These are phyloP conservation scores for Caenorhabditis afra DNA, from an alignment of 2,888 invertebrate species.

Conservation along the genomic window DNA sequence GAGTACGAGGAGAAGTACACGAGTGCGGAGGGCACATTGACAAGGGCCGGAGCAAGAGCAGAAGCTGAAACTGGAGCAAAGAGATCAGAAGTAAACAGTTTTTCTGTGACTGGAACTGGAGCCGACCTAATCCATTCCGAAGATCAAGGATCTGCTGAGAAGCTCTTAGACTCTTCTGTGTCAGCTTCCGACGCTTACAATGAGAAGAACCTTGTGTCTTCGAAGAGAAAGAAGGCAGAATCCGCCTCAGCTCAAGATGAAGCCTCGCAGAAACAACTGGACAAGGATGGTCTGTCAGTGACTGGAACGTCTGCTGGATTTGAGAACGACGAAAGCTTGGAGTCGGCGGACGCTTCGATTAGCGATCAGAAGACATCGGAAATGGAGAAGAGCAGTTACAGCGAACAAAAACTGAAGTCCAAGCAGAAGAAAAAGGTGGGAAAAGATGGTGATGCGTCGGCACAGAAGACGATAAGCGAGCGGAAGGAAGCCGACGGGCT, in stretches of 20 bases:
- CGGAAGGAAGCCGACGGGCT: constrained; percentile 12
- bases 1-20: constrained; percentile 5
- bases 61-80: constrained; percentile 4
- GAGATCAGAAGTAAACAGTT: neutral
- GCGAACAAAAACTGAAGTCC: constrained; percentile 34
- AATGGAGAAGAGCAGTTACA: constrained; percentile 33
- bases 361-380: constrained; percentile 2
- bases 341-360: neutral
- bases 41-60: neutral
- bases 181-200: constrained; percentile 3
- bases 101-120: neutral
- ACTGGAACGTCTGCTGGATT: constrained; percentile 4
- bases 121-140: neutral
- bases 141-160: neutral
- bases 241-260: neutral
- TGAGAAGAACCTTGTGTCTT: constrained; percentile 18
- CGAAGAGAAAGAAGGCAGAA: constrained; percentile 4
- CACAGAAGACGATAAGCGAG: neutral
- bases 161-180: neutral
- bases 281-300: constrained; percentile 8
- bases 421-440: constrained; percentile 30
- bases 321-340: neutral
- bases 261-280: neutral
- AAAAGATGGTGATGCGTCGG: constrained; percentile 3
- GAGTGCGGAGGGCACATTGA: constrained; percentile 11